Conservation (phyloP, 2,797 vertebrate genomes). For the Ceryle rudis region DNA sequence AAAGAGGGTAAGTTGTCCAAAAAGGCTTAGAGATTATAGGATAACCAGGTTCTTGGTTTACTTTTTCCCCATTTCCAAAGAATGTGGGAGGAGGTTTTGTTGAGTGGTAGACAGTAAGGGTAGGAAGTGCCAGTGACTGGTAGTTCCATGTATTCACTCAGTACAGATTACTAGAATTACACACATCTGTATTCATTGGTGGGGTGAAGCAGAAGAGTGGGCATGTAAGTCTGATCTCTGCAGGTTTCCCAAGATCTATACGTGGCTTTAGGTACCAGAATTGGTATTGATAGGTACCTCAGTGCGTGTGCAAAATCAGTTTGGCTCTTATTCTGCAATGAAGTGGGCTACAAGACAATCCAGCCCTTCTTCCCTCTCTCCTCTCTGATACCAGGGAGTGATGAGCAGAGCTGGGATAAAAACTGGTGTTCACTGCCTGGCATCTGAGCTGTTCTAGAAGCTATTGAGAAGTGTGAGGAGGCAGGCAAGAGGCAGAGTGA, state of each 20-base stretch:
- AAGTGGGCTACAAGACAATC: background rate
- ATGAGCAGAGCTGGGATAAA: background rate
- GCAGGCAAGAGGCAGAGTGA: background rate
- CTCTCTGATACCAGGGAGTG: background rate
- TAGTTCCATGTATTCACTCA: background rate
- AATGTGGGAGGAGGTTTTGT: background rate
- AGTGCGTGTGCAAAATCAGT: background rate
- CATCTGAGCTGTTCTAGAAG: background rate
- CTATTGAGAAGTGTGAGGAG: background rate
- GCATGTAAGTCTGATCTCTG: background rate
- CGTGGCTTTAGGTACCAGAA: background rate
- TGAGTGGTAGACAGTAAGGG: background rate
- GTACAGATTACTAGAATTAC: background rate
- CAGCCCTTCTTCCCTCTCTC: background rate
- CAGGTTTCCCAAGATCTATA: background rate
- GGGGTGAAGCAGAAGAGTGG: background rate
- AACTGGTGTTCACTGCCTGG: background rate
- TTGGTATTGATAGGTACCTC: background rate
- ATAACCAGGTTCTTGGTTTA: background rate
- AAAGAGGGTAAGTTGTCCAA: background rate
- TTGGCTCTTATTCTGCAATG: background rate
- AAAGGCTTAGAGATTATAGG: background rate
- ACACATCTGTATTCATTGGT: background rate
- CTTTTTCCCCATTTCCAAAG: background rate
- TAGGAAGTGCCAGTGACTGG: background rate